These are phyloP conservation scores for Sylvilagus floridanus DNA, from an alignment of 2,797 vertebrate genomes.

Conservation along the genomic window DNA sequence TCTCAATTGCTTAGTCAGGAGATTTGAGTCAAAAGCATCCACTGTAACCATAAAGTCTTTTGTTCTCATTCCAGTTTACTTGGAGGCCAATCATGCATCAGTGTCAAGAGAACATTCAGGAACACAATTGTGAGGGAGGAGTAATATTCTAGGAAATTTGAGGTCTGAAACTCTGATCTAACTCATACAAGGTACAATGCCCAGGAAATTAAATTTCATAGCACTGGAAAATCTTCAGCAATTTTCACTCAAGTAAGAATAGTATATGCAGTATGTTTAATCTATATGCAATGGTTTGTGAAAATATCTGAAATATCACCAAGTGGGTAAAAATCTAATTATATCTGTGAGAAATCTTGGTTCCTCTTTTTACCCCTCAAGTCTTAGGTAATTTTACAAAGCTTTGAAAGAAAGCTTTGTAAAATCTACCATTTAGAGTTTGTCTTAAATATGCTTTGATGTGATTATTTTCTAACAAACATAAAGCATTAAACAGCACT, in stretches of 20 bases:
- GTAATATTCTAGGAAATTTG: background rate
- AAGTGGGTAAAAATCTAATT: conserved; percentile 58
- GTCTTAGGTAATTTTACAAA: conserved; percentile 76
- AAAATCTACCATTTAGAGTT: conserved; percentile 69
- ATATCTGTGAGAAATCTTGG: conserved; percentile 63
- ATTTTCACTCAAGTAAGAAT: conserved; percentile 68
- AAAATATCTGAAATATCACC: conserved; percentile 71
- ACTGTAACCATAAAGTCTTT: background rate
- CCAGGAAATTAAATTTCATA: conserved; percentile 44
- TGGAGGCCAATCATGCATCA: background rate
- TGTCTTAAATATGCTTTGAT: conserved; percentile 63
- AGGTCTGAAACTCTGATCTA: conserved; percentile 18
- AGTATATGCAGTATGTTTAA: conserved; percentile 55
- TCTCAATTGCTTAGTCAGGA: background rate
- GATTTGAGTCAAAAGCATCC: background rate
- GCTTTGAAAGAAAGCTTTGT: conserved; percentile 70
- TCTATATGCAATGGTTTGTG: conserved; percentile 41
- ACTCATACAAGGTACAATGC: conserved; percentile 35
- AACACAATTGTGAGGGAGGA: background rate
- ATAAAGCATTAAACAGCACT: conserved; percentile 16
- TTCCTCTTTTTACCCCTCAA: conserved; percentile 36
- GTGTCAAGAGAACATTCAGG: background rate
- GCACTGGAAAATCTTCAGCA: conserved; percentile 52
- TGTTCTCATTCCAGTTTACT: background rate
- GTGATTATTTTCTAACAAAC: conserved; percentile 74